Conservation (phyloP, 2,888 invertebrate genomes). For the Cylindroiulus punctatus region DNA sequence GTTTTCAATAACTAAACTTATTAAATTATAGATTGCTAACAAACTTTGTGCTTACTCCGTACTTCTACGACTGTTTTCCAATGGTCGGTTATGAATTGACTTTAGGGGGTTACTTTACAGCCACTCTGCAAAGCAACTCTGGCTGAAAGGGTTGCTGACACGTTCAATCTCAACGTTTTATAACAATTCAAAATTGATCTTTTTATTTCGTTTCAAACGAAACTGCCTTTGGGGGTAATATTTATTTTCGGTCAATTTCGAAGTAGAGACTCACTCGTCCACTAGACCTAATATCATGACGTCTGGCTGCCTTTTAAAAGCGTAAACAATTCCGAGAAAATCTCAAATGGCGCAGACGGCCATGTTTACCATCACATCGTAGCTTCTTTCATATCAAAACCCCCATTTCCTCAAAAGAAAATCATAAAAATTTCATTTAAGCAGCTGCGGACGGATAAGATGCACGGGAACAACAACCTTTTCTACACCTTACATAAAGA, state of each 20-base stretch:
- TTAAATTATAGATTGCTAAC: no score
- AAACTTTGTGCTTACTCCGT: no score
- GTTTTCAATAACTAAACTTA: no score
- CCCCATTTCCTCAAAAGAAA: background rate
- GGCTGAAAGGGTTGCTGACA: conserved; percentile 6
- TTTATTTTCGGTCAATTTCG: conserved; percentile 9
- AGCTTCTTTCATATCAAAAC: conserved; percentile 6
- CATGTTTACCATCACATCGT: background rate
- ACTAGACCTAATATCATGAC: background rate
- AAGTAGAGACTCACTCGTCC: background rate
- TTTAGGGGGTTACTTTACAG: background rate
- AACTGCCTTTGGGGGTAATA: background rate
- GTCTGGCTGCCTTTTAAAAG: background rate
- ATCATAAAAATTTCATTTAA: conserved; percentile 6
- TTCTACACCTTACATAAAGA: background rate
- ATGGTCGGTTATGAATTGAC: background rate
- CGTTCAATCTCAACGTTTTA: background rate
- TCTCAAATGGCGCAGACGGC: background rate
- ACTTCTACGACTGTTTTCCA: no score
- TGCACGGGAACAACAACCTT: background rate
- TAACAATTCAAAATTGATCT: background rate
- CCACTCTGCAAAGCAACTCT: background rate
- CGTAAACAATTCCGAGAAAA: conserved; percentile 15
- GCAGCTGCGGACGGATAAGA: background rate
- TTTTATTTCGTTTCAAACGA: background rate